These are phyloP conservation scores for Cheilosia variabilis DNA, from an alignment of 2,888 invertebrate genomes.

Conservation along the genomic window DNA sequence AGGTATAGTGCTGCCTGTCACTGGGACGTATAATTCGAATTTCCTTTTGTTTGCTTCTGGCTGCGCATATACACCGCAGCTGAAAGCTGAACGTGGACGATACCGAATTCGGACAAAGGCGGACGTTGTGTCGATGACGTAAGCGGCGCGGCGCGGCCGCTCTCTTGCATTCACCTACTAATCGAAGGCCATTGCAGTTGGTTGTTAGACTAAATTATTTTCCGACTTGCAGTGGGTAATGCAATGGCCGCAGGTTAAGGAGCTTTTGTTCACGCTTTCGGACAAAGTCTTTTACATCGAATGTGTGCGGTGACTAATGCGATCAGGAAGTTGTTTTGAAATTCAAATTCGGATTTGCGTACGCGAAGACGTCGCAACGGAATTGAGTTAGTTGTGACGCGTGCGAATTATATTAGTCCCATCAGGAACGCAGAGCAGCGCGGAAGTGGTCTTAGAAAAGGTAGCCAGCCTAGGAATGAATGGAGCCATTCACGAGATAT, in stretches of 20 bases:
- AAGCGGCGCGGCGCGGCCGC: conserved; percentile 29
- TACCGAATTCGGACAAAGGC: conserved; percentile 44
- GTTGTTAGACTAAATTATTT: conserved; percentile 26
- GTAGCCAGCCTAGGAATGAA: too few species aligned
- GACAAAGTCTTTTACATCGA: conserved; percentile 2
- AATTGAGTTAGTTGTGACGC: conserved; percentile 1
- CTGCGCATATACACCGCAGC: conserved; percentile 36
- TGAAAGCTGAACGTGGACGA: conserved; percentile 46
- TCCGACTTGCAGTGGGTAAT: conserved; percentile 32
- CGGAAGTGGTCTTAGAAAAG: too few species aligned
- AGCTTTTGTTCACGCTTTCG: conserved; percentile 45
- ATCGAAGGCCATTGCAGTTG: conserved; percentile 62
- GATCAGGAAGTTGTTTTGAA: conserved; percentile 13
- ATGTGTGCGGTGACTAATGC: conserved; percentile 12
- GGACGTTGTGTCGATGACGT: conserved; percentile 32
- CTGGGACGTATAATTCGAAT: conserved; percentile 29
- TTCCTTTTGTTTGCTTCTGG: conserved; percentile 58
- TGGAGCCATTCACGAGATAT: too few species aligned
- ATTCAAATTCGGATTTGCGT: conserved; percentile 12
- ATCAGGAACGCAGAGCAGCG: too few species aligned
- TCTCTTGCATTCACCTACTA: conserved; percentile 64
- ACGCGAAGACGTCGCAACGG: background rate
- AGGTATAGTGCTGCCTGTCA: conserved; percentile 35
- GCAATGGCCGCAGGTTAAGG: conserved; percentile 53
- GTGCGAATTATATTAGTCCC: background rate